Evolutionary conservation across 2,113 vertebrate genomes (phyloP).

Genomic region (Channa maculata): DNA sequence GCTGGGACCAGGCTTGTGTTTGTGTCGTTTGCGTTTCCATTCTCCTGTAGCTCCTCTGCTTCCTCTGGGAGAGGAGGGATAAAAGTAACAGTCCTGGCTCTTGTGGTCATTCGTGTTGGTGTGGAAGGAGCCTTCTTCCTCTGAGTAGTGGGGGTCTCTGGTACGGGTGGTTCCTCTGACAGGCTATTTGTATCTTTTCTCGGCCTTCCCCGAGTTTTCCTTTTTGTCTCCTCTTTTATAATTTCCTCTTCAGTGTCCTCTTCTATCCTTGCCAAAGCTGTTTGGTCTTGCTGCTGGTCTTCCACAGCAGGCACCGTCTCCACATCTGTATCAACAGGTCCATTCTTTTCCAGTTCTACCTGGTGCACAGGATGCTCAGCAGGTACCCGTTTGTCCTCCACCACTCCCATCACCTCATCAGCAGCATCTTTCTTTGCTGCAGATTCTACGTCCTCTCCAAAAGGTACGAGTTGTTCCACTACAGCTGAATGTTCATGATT

Average conservation of each 20-base stretch:
- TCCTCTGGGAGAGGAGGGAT: conserved; percentile 62
- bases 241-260: conserved; percentile 6
- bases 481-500: conserved; percentile 14
- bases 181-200: conserved; percentile 23
- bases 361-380: conserved; percentile 13
- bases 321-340: not conserved
- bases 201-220: not conserved
- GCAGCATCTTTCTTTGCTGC: not conserved
- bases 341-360: conserved; percentile 44
- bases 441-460: not conserved
- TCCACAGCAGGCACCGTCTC: not conserved
- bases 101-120: conserved; percentile 79
- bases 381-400: conserved; percentile 4
- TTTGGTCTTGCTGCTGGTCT: not conserved
- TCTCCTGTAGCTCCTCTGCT: conserved; percentile 60
- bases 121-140: conserved; percentile 60
- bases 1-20: conserved; percentile 51
- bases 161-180: conserved; percentile 21
- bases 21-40: conserved; percentile 45
- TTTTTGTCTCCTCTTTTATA: not conserved
- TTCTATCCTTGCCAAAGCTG: not conserved
- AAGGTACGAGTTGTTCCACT: conserved; percentile 46
- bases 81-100: conserved; percentile 66
- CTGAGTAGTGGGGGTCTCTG: conserved; percentile 37
- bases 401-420: conserved; percentile 15